Evolutionary conservation across 2,888 invertebrate species (phyloP), one percentile per base, ranked within the genome.

Genomic region (Hydroisotoma schaefferi): DNA sequence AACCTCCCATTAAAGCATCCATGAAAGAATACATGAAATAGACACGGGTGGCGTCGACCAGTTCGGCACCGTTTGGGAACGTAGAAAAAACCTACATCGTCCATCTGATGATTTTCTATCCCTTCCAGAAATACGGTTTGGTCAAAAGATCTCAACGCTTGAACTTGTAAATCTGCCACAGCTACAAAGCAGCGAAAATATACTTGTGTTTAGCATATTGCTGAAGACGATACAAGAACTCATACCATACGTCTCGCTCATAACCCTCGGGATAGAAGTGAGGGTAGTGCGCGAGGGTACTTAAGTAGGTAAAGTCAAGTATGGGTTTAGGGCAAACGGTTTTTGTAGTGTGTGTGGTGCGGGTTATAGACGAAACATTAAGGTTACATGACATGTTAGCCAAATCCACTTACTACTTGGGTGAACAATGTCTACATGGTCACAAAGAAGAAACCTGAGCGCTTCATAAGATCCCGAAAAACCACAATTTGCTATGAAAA

Each of bases 11-110:
- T 44, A 15, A 51, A 10, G 46, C 64, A 64, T 20, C 64, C 64
- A 40, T 64, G 64, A 26, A 64, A 64, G 38, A 60, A 60, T 8
- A 64, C 55, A 27, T 64, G 64, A 6, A 64, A 53, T n/a, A 46
- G 52, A 29, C 64, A 64, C n/a, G 28, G 33, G 23, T 54, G 8
- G n/a, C n/a, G n/a, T 23, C 47, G 20, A 43, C 29, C 6, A 18
- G 10, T 25, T 22, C 28, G 4, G n/a, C 60, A 64, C 20, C 23
- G 1, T 20, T 3, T 23, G 2, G 64, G 64, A n/a, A 60, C 51
- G 38, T 60, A 64, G 37, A 54, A 51, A 29, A 33, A 60, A 5
- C 64, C 64, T 22, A 52, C 25, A 4, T 43, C 37, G 43, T 64
- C 64, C 60, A 64, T 57, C 10, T 40, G 12, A 25, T 60, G 60